Evolutionary conservation across 1,140 invertebrate species (phyloP).

Genomic region (Riptortus pedestris): DNA sequence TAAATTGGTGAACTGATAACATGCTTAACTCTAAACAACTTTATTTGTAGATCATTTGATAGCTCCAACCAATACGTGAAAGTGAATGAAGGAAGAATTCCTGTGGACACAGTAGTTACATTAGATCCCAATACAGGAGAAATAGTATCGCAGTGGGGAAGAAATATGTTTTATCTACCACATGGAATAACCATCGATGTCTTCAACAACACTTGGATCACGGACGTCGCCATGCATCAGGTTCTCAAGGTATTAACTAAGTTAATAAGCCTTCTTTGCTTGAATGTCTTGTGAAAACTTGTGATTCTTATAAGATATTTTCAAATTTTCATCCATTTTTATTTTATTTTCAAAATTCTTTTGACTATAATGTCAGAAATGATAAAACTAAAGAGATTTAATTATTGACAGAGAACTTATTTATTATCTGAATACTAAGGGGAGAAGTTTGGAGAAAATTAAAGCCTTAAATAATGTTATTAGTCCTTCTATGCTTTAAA

Average conservation of each 20-base stretch:
- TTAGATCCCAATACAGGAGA: not conserved
- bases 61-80: not conserved
- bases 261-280: not conserved
- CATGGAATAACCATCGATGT: slow-evolving; percentile 83
- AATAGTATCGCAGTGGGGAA: not conserved
- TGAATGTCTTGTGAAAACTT: not conserved
- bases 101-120: not conserved
- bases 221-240: slow-evolving; percentile 88
- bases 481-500: too few species aligned
- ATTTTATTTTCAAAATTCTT: too few species aligned
- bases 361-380: too few species aligned
- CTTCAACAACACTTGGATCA: slow-evolving; percentile 75
- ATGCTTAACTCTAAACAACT: too few species aligned
- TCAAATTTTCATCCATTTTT: too few species aligned
- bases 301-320: too few species aligned
- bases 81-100: not conserved
- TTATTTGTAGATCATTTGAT: not conserved
- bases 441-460: too few species aligned
- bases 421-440: too few species aligned
- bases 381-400: too few species aligned
- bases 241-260: slow-evolving; percentile 50
- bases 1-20: too few species aligned
- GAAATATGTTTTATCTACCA: slow-evolving; percentile 75
- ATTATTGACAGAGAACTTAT: too few species aligned
- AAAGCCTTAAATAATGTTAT: too few species aligned